Evolutionary conservation across 2,797 vertebrate genomes (phyloP).

Genomic region (Girardinus metallicus): DNA sequence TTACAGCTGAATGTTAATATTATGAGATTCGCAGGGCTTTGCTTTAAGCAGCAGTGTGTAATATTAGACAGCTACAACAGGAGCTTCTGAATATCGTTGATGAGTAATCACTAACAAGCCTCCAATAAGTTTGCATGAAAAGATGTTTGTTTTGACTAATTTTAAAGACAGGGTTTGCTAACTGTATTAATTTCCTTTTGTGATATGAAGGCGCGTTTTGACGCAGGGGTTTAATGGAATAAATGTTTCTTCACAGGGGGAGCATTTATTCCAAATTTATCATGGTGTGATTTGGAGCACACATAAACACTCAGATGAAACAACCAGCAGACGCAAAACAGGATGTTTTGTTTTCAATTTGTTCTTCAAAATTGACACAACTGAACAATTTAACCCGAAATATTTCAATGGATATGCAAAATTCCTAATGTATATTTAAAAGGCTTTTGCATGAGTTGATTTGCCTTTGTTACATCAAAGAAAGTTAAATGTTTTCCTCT

Average conservation of each 20-base stretch:
- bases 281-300: constrained; percentile 18
- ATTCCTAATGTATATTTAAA: constrained; percentile 12
- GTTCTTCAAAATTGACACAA: constrained; percentile 34
- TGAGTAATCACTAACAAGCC: constrained; percentile 56
- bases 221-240: constrained; percentile 45
- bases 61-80: constrained; percentile 44
- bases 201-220: constrained; percentile 32
- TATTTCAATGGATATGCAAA: constrained; percentile 4
- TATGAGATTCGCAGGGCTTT: constrained; percentile 21
- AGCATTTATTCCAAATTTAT: constrained; percentile 39
- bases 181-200: constrained; percentile 57
- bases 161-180: constrained; percentile 54
- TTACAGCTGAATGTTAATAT: constrained; percentile 25
- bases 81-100: constrained; percentile 51
- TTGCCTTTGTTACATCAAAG: constrained; percentile 27
- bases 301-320: background rate
- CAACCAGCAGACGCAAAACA: constrained; percentile 15
- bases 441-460: constrained; percentile 8
- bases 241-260: constrained; percentile 30
- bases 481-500: constrained; percentile 20
- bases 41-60: constrained; percentile 28
- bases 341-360: constrained; percentile 43
- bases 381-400: constrained; percentile 18
- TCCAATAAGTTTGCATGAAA: constrained; percentile 50
- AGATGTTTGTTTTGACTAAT: constrained; percentile 45